phyloP scores from a whole-genome alignment of 1,140 invertebrate species.

The Cherax quadricarinatus region DNA sequence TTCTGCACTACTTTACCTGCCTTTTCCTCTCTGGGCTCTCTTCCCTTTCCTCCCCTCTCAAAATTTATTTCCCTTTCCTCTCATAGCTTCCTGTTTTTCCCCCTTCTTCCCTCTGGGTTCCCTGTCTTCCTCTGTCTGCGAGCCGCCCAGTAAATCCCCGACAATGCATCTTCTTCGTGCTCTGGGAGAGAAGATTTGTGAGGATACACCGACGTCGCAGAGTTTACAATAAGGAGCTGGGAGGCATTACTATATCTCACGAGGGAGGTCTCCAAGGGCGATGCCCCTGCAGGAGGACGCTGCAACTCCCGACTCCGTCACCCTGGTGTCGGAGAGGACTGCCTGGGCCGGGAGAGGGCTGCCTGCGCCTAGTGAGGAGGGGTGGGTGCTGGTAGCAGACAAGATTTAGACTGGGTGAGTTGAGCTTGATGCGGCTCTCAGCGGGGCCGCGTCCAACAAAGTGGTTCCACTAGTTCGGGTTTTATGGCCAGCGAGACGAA shows the following conservation, averaged over 20 bases:
- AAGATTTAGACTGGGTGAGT: slow-evolving; percentile 25
- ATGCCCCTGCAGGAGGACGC: background rate
- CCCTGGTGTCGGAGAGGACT: no score
- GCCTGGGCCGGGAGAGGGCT: background rate
- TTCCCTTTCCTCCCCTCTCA: no score
- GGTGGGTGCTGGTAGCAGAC: background rate
- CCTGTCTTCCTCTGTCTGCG: background rate
- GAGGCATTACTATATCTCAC: background rate
- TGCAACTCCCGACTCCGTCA: background rate
- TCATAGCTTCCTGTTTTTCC: no score
- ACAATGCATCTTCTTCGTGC: slow-evolving; percentile 31
- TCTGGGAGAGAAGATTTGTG: slow-evolving; percentile 28
- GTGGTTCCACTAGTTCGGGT: slow-evolving; percentile 30
- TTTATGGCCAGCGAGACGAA: slow-evolving; percentile 35
- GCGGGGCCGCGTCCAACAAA: slow-evolving; percentile 22
- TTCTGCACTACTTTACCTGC: no score
- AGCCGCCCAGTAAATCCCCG: background rate
- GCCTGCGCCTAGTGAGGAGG: background rate
- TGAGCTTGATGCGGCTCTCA: slow-evolving; percentile 28
- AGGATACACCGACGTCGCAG: slow-evolving; percentile 18
- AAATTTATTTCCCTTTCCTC: no score
- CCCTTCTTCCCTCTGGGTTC: background rate
- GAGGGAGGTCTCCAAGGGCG: background rate
- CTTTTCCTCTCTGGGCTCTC: no score
- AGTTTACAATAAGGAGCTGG: slow-evolving; percentile 25